Evolutionary conservation across 2,888 invertebrate species (phyloP).

Genomic region (Rhopalosiphum nymphaeae): DNA sequence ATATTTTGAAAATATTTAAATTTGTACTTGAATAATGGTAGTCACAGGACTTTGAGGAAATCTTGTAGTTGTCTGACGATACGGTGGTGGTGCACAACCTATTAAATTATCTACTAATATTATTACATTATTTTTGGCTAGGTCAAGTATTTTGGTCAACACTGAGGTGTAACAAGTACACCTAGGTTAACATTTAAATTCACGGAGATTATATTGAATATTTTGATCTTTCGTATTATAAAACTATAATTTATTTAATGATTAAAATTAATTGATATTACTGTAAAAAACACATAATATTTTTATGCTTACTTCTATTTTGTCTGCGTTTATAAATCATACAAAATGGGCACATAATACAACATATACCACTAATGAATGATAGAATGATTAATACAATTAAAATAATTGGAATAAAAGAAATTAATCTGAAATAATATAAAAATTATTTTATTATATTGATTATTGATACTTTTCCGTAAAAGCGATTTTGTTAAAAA

Average conservation of each 20-base stretch:
- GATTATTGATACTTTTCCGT: background rate
- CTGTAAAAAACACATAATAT: background rate
- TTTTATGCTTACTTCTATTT: background rate
- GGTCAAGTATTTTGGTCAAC: background rate
- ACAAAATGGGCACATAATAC: background rate
- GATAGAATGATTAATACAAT: background rate
- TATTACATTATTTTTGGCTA: background rate
- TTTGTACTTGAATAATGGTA: background rate
- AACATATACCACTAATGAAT: background rate
- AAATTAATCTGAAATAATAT: conserved; percentile 13
- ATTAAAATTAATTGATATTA: background rate
- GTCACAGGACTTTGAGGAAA: background rate
- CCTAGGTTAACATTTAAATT: background rate
- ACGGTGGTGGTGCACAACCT: background rate
- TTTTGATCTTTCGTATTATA: background rate
- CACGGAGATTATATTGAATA: background rate
- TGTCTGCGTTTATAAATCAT: background rate
- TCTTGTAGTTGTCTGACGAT: background rate
- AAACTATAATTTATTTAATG: background rate
- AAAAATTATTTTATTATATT: background rate
- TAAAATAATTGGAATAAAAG: conserved; percentile 13
- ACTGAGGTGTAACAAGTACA: background rate
- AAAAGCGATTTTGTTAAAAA: background rate
- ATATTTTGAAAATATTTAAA: background rate
- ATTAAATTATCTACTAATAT: background rate